Evolutionary conservation across 2,888 invertebrate species (phyloP).

Genomic region (Carabus problematicus): DNA sequence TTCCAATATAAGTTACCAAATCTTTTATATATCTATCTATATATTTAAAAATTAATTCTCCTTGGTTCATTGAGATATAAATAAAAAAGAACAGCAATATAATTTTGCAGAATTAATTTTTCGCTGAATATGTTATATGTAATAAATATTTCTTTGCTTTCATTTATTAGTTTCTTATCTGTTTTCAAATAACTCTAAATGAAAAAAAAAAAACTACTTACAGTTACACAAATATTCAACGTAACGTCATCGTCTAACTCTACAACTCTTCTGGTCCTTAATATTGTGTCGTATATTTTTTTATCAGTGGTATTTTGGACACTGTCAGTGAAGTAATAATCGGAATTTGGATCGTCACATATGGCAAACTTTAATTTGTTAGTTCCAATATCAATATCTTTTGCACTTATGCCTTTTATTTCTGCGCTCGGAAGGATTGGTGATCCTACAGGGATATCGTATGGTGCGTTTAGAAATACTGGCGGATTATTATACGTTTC

Average conservation of each 20-base stretch:
- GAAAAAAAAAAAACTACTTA: constrained; percentile 6
- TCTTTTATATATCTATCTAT: neutral
- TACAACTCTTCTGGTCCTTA: constrained; percentile 15
- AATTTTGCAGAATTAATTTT: neutral
- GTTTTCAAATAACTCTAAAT: neutral
- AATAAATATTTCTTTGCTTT: neutral
- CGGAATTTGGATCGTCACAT: neutral
- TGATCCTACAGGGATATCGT: constrained; percentile 59
- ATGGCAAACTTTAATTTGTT: constrained; percentile 6
- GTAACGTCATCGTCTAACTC: constrained; percentile 42
- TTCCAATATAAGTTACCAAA: neutral
- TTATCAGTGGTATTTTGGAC: neutral
- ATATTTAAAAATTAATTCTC: too few species aligned
- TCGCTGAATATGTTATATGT: neutral
- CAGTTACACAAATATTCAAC: constrained; percentile 48
- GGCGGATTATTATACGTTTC: constrained; percentile 65
- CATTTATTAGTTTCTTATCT: neutral
- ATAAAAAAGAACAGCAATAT: neutral
- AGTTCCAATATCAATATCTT: constrained; percentile 15
- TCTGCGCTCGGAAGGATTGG: constrained; percentile 54
- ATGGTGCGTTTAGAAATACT: constrained; percentile 55
- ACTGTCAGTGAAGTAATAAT: constrained; percentile 3
- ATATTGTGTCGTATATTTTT: constrained; percentile 13
- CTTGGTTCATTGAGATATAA: too few species aligned
- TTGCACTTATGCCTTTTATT: neutral